These are phyloP conservation scores for Rutpela maculata DNA, from an alignment of 2,888 invertebrate species.

Conservation along the genomic window DNA sequence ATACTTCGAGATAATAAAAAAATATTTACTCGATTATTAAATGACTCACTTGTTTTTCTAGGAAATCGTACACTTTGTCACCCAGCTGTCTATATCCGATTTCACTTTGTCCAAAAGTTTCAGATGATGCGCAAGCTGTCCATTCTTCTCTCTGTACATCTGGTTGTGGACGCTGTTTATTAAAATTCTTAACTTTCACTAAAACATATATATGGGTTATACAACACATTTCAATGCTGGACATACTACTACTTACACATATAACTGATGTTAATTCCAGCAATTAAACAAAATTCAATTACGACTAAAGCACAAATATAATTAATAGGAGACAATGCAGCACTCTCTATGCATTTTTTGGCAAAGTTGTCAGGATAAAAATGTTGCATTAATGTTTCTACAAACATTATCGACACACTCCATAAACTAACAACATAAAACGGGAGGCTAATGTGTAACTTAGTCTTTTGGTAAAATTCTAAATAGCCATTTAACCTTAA, in stretches of 20 bases:
- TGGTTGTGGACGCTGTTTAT: constrained; percentile 77
- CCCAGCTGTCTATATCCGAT: constrained; percentile 75
- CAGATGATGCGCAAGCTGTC: constrained; percentile 74
- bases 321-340: constrained; percentile 76
- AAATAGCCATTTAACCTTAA: constrained; percentile 81
- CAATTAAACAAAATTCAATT: constrained; percentile 75
- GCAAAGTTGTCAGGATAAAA: constrained; percentile 76
- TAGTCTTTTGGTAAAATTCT: constrained; percentile 81
- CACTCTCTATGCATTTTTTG: constrained; percentile 75
- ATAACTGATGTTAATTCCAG: constrained; percentile 75
- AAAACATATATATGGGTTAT: constrained; percentile 53
- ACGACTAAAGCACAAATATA: constrained; percentile 77
- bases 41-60: constrained; percentile 77
- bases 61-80: constrained; percentile 77
- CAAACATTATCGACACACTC: constrained; percentile 77
- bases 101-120: constrained; percentile 75
- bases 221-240: background rate
- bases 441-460: constrained; percentile 78
- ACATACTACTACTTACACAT: constrained; percentile 73
- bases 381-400: constrained; percentile 78
- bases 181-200: constrained; percentile 80
- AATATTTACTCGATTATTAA: background rate
- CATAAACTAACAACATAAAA: constrained; percentile 80
- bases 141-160: constrained; percentile 81
- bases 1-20: background rate